Evolutionary conservation across 2,797 vertebrate species (phyloP).

Genomic region (Calcarius lapponicus): DNA sequence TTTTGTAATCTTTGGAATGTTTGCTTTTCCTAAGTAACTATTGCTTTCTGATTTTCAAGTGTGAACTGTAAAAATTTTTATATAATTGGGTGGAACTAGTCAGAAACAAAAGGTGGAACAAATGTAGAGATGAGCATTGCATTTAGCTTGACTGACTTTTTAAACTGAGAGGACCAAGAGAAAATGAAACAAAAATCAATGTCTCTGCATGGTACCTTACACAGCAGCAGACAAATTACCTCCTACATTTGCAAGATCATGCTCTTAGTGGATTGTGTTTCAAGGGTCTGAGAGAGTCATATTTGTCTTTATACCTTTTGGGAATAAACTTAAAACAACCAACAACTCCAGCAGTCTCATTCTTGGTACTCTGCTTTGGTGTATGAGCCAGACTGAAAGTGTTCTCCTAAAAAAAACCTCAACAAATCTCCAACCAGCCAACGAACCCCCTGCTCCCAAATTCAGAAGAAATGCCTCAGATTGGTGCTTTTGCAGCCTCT

Average conservation of each 20-base stretch:
- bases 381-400: neutral
- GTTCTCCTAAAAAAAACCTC: neutral
- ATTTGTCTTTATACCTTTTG: neutral
- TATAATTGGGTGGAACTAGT: neutral
- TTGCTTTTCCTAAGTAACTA: neutral
- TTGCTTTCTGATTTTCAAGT: neutral
- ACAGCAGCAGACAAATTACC: neutral
- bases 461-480: neutral
- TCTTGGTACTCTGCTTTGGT: neutral
- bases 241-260: neutral
- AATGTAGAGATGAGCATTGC: neutral
- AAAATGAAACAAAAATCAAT: neutral
- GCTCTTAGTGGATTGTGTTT: neutral
- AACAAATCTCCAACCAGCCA: neutral
- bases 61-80: neutral
- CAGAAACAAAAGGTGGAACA: constrained; percentile 8
- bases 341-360: neutral
- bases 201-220: neutral
- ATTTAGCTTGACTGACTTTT: neutral
- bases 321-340: neutral
- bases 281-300: neutral
- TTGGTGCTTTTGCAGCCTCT: neutral
- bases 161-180: neutral
- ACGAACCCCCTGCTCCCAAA: neutral
- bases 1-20: neutral